Evolutionary conservation across 2,888 invertebrate genomes (phyloP), one percentile per base, ranked within the genome.

Genomic region (Tenthredo distinguenda): DNA sequence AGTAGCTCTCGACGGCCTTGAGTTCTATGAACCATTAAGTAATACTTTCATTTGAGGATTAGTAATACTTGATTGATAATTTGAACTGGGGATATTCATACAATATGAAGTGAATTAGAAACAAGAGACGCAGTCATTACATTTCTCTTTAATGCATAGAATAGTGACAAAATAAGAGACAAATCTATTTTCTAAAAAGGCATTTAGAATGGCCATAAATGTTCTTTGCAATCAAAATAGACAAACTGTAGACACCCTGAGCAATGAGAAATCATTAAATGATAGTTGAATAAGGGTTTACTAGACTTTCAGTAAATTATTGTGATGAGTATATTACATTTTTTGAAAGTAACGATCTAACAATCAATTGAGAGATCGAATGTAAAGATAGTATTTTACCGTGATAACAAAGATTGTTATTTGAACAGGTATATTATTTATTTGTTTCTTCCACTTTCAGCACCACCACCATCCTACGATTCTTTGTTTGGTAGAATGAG

Each of bases 381-480:
- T 26, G 9, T 26, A 2, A 65, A 65, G 2, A 26, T 31, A 21
- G 26, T 62, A 5, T 26, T 26, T 10, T 26, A 62, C 62, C 2
- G 6, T 65, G 65, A 65, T 65, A 31, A 4, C 5, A 21, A 31
- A 31, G 31, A 65, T 31, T 65, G 31, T 31, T 65, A 9, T 15
- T 65, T 65, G 0, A 31, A 65, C 31, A 26, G 34, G 6, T 34
- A 34, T 68, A 18, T 76, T 79, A 55, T 40, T 21, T 43, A 3
- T 37, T n/a, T 31, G 6, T 71, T n/a, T 40, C 71, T 9, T 37
- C 1, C 0, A 37, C 15, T 40, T 71, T 40, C 90, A 95, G 95
- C 95, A 87, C 96, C 96, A 62, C 96, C 96, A 3, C 96, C 96
- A 9, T 95, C 96, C 0, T 96, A 96, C 89, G 96, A 96, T 89